A percentile compares a stretch with the other conserved stretches of the same genome.
These are phyloP conservation scores for Drosophila hydei DNA, from an alignment of 1,140 invertebrate species.

Conservation along the genomic window DNA sequence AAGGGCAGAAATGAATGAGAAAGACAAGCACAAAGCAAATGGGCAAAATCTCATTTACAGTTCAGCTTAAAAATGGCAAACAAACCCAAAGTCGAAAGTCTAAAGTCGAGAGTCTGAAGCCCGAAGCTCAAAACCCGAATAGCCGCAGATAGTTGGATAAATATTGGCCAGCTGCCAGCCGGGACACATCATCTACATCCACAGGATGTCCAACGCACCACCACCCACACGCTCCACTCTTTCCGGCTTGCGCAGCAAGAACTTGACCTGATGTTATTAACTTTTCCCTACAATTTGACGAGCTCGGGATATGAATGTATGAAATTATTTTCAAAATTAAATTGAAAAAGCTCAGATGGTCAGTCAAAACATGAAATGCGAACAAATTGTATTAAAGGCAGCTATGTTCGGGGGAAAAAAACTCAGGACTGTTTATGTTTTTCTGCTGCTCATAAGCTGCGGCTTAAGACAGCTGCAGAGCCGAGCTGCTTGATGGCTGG, in stretches of 20 bases:
- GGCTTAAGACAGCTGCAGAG: neutral
- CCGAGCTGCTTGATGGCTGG: neutral
- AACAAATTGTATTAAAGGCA: slow-evolving; percentile 24
- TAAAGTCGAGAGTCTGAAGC: neutral
- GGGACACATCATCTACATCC: slow-evolving; percentile 35
- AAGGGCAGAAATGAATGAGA: slow-evolving; percentile 40
- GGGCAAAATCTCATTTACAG: slow-evolving; percentile 58
- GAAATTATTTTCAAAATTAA: slow-evolving; percentile 46
- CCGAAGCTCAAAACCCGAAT: slow-evolving; percentile 12
- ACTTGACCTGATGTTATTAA: slow-evolving; percentile 54
- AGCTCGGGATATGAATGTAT: slow-evolving; percentile 43
- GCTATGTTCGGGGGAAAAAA: neutral
- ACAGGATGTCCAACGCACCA: neutral
- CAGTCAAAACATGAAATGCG: neutral
- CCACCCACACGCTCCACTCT: neutral
- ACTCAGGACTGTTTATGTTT: neutral
- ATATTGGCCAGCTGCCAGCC: slow-evolving; percentile 46
- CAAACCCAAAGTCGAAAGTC: slow-evolving; percentile 23
- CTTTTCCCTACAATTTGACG: slow-evolving; percentile 40
- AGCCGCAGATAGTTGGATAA: slow-evolving; percentile 52
- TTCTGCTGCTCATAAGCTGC: too few species aligned
- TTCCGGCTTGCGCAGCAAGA: slow-evolving; percentile 29
- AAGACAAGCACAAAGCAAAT: slow-evolving; percentile 48
- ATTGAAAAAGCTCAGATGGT: slow-evolving; percentile 14
- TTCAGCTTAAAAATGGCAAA: slow-evolving; percentile 56